Evolutionary conservation across 2,888 invertebrate genomes (phyloP), one percentile per base, ranked within the genome.

Genomic region (Zaprionus obscuricornis): DNA sequence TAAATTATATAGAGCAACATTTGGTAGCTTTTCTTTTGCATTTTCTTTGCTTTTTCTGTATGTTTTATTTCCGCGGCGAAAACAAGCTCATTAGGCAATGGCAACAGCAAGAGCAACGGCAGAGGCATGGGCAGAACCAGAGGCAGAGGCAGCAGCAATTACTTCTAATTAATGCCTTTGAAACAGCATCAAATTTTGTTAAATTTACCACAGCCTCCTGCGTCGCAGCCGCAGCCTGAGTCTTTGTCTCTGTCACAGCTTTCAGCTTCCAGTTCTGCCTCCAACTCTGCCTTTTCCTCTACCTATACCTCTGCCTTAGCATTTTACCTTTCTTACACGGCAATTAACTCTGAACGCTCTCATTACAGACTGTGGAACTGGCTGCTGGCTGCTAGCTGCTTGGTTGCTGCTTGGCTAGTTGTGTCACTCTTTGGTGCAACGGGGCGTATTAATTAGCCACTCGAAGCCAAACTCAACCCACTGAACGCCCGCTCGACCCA

Each of bases 261-360:
- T 2, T 2, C 31, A 31, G 31, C 20, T 5, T 7, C 24, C 13
- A 8, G 8, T 11, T 14, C 17, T 17, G 11, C 22, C 50, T n/a
- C 24, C 57, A 64, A 36, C 42, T 60, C 37, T 34, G 51, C 40
- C 34, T 62, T 45, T 47, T 43, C 6, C 7, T 22, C 7, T 22
- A 22, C 22, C 22, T 59, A 26, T 34, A 22, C 33, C 14, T 3
- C 29, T 45, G 37, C 42, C 50, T 17, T 27, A 33, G 68, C 60
- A 59, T 73, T 69, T 72, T 72, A 64, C 73, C 65, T 58, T 81
- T 68, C 71, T 76, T 75, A 71, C 74, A 85, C 74, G 81, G 77
- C 86, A 82, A 82, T 82, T 82, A 82, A 82, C 84, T 82, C 81
- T 71, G 74, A 82, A 83, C 81, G 81, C 86, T n/a, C n/a, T 85